Percentiles rank a stretch among this genome's conserved stretches.
Evolutionary conservation across 2,113 vertebrate genomes (phyloP).

Genomic region (Erythrocercus mccallii): DNA sequence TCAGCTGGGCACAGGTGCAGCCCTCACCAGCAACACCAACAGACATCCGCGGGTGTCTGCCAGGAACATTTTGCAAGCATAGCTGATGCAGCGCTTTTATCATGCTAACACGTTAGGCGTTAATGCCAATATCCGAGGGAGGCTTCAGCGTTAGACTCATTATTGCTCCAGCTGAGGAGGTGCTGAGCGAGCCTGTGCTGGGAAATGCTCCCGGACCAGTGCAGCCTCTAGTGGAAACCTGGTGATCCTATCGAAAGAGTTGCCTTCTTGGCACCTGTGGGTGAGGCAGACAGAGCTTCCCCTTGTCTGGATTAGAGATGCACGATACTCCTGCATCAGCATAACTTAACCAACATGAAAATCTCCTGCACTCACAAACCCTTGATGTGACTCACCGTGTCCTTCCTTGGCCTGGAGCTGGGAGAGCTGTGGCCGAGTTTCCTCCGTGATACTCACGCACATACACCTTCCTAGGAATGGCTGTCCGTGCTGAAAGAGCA

Average conservation of each 20-base stretch:
- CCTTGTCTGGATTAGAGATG: background rate
- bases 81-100: background rate
- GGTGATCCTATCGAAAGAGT: background rate
- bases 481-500: background rate
- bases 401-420: background rate
- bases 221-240: conserved; percentile 44
- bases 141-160: background rate
- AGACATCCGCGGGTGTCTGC: background rate
- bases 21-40: background rate
- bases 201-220: background rate
- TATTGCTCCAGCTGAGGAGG: background rate
- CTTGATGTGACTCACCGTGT: background rate
- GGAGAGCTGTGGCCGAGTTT: background rate
- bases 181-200: background rate
- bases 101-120: accelerated
- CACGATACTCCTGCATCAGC: background rate
- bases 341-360: background rate
- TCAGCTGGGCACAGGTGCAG: background rate
- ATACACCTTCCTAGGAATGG: background rate
- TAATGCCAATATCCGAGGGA: background rate
- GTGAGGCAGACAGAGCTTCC: background rate
- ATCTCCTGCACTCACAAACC: background rate
- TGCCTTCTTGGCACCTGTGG: background rate
- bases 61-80: background rate
- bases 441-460: accelerated